A percentile compares a stretch with the other conserved stretches of the same genome.
These are phyloP conservation scores for Clarias magur DNA, from an alignment of 2,113 vertebrate genomes.

Conservation along the genomic window DNA sequence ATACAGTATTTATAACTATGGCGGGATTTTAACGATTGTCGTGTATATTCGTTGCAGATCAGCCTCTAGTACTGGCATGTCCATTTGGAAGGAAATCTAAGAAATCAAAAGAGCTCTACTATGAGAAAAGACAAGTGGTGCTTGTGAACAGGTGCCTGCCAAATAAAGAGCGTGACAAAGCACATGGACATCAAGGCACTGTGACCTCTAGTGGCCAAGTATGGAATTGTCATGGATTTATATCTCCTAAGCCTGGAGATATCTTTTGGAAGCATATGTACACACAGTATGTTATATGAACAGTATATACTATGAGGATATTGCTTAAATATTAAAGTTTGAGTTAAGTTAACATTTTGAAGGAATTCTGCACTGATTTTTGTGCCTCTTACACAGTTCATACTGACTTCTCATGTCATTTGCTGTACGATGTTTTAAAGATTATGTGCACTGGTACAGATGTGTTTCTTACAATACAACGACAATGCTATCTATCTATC, in stretches of 20 bases:
- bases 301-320: too few relatives aligned
- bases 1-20: background rate
- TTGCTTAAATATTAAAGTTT: too few relatives aligned
- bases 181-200: background rate
- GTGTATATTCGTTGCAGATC: too few relatives aligned
- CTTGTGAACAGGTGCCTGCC: background rate
- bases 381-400: background rate
- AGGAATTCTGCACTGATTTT: too few relatives aligned
- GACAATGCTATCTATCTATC: too few relatives aligned
- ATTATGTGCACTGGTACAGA: background rate
- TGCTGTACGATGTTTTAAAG: background rate
- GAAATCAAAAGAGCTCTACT: background rate
- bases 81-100: background rate
- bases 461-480: background rate
- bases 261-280: too few relatives aligned
- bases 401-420: background rate
- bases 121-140: background rate
- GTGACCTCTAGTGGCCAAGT: background rate
- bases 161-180: background rate
- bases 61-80: background rate
- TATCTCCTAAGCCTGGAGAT: fast-evolving
- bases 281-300: too few relatives aligned
- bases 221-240: background rate
- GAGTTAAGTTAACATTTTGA: too few relatives aligned
- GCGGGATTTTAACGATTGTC: too few relatives aligned